A percentile compares a stretch with the other conserved stretches of the same genome.
phyloP scores from a whole-genome alignment of 2,888 invertebrate species.

The Neuroscelio doddi region DNA sequence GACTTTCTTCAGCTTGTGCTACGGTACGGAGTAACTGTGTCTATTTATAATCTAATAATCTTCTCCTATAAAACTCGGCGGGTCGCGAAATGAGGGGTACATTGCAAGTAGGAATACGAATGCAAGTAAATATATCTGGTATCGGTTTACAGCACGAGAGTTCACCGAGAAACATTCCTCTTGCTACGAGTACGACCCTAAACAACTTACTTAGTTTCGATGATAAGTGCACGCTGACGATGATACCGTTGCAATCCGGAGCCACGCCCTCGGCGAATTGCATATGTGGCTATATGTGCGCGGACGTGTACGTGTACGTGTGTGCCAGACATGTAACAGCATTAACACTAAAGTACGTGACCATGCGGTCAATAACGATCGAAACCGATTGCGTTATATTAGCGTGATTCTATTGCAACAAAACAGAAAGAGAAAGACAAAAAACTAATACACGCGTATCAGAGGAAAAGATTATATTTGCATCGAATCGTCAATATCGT shows the following conservation, averaged over 20 bases:
- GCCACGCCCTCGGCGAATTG: conserved; percentile 58
- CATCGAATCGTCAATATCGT: conserved; percentile 35
- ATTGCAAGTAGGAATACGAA: neutral
- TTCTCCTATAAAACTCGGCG: neutral
- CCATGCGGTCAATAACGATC: conserved; percentile 40
- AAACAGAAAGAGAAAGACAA: conserved; percentile 1
- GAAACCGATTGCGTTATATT: conserved; percentile 42
- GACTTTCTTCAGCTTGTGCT: neutral
- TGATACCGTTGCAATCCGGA: conserved; percentile 67
- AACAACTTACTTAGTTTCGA: conserved; percentile 50
- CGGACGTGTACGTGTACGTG: conserved; percentile 18
- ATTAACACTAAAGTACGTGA: conserved; percentile 49
- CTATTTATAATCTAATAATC: conserved; percentile 36
- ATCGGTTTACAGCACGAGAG: conserved; percentile 17
- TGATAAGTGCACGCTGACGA: conserved; percentile 61
- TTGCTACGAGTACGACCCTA: conserved; percentile 29
- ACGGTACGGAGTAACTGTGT: conserved; percentile 18
- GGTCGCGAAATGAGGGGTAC: conserved; percentile 12
- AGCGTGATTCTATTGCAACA: conserved; percentile 5
- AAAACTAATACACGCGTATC: neutral
- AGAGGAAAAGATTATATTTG: conserved; percentile 31
- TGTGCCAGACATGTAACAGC: conserved; percentile 38
- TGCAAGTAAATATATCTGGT: conserved; percentile 16
- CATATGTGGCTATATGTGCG: conserved; percentile 29
- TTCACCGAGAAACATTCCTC: conserved; percentile 26